A percentile compares a stretch with the other conserved stretches of the same genome.
Conservation (phyloP, 2,113 vertebrate genomes). For the Antigone vipio region DNA sequence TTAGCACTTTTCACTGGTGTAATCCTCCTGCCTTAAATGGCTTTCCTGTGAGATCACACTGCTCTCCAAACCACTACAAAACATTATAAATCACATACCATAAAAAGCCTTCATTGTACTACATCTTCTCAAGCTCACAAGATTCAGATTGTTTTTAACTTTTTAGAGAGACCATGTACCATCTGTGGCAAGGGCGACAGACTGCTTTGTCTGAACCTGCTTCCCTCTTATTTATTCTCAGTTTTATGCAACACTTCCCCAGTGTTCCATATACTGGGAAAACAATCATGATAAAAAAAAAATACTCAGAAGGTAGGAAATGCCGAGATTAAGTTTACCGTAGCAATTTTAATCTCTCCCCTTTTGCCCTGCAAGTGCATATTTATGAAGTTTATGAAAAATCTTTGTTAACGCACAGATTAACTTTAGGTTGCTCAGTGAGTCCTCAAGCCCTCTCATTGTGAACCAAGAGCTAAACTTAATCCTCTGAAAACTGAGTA, state of each 20-base stretch:
- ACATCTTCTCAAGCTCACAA: neutral
- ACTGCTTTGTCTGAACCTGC: slow-evolving; percentile 26
- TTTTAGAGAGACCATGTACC: neutral
- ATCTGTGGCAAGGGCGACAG: neutral
- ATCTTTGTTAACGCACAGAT: neutral
- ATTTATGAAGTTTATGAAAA: slow-evolving; percentile 5
- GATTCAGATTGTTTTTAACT: neutral
- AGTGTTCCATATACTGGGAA: neutral
- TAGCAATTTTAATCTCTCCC: neutral
- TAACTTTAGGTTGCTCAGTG: neutral
- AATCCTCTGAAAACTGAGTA: slow-evolving; percentile 38
- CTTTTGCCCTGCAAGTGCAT: neutral
- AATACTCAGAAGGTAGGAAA: neutral
- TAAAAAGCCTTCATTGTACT: neutral
- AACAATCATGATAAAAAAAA: neutral
- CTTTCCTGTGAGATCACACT: slow-evolving; percentile 17
- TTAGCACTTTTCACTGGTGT: neutral
- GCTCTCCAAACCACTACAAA: neutral
- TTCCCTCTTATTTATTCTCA: slow-evolving; percentile 25
- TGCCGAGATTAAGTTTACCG: neutral
- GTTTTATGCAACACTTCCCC: neutral
- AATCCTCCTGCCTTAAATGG: neutral
- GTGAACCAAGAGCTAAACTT: neutral
- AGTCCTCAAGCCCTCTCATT: neutral
- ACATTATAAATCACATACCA: neutral